A percentile compares a stretch with the other conserved stretches of the same genome.
Evolutionary conservation across 2,888 invertebrate species (phyloP).

Genomic region (Amorpha juglandis): DNA sequence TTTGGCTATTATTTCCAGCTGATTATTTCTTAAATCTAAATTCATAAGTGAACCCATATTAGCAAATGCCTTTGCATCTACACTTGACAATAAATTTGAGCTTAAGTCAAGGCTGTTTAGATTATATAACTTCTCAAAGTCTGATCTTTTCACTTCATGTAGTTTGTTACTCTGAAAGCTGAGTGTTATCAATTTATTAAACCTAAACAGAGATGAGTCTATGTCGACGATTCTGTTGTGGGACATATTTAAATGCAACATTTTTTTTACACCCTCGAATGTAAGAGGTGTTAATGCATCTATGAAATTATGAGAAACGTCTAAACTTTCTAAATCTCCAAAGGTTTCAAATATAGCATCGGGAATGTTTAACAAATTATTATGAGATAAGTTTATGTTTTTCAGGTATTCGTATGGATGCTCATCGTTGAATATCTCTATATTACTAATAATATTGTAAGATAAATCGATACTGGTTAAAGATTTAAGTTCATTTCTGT

Average conservation of each 20-base stretch:
- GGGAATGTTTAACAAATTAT: slow-evolving; percentile 51
- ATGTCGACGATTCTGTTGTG: slow-evolving; percentile 57
- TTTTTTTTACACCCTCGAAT: slow-evolving; percentile 60
- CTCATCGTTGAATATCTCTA: slow-evolving; percentile 37
- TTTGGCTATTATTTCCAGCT: slow-evolving; percentile 47
- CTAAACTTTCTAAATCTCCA: slow-evolving; percentile 49
- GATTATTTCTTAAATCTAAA: slow-evolving; percentile 55
- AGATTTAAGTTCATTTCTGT: slow-evolving; percentile 38
- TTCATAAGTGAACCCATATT: slow-evolving; percentile 42
- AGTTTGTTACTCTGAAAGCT: slow-evolving; percentile 58
- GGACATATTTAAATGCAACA: slow-evolving; percentile 55
- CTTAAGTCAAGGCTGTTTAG: slow-evolving; percentile 53
- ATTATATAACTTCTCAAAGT: slow-evolving; percentile 52
- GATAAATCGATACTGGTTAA: slow-evolving; percentile 59
- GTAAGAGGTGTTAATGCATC: slow-evolving; percentile 46
- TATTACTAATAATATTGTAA: slow-evolving; percentile 53
- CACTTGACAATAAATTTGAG: slow-evolving; percentile 49
- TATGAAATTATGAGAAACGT: slow-evolving; percentile 62
- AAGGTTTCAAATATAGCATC: slow-evolving; percentile 54
- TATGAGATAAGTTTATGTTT: slow-evolving; percentile 58
- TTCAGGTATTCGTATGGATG: slow-evolving; percentile 44
- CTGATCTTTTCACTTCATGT: slow-evolving; percentile 42
- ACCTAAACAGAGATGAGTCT: slow-evolving; percentile 57
- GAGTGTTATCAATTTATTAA: slow-evolving; percentile 51
- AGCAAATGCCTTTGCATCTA: slow-evolving; percentile 50